Evolutionary conservation across 2,888 invertebrate genomes (phyloP), one percentile per base, ranked within the genome.

Genomic region (Candidula unifasciata): DNA sequence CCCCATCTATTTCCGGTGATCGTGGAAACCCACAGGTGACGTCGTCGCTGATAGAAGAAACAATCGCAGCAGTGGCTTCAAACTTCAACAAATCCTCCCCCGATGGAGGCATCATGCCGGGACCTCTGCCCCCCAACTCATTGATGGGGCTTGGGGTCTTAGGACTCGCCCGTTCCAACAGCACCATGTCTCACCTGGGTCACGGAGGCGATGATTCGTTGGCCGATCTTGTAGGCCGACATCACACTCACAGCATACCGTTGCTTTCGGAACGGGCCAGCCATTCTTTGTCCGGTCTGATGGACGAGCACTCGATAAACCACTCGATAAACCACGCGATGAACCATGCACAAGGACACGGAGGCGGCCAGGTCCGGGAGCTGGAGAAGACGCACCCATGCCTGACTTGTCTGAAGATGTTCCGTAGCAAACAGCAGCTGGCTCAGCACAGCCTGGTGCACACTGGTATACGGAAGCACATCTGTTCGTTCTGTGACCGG

Each of bases 361-460:
- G 76, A 37, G 37, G 69, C 57, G 21, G 82, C 66, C 80, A 97
- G 97, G 90, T 79, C 66, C 18, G 76, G 16, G 74, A 84, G 57
- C 74, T 84, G 10, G 94, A 94, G 90, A 98, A 98, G 94, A 97
- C 98, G 0, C 98, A 98, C 94, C 98, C 98, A 94, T 98, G 98
- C 95, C 97, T 98, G 95, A 98, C 98, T 95, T 99, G 98, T 95
- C 96, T 98, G 94, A 98, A 98, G 94, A 97, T 97, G 88, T 99
- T 99, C 95, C 97, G 97, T 93, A 97, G 97, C 92, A 98, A 98
- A 94, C 98, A 98, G 94, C 99, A 99, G 95, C 96, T 99, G 93
- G 96, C 97, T 18, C 98, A 99, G 95, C 99, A 99, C 94, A 98
- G 98, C 94, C 95, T 97, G 91, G 98, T 98, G 83, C 98, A 99